phyloP scores from a whole-genome alignment of 2,113 vertebrate genomes.

The Trinectes maculatus region DNA sequence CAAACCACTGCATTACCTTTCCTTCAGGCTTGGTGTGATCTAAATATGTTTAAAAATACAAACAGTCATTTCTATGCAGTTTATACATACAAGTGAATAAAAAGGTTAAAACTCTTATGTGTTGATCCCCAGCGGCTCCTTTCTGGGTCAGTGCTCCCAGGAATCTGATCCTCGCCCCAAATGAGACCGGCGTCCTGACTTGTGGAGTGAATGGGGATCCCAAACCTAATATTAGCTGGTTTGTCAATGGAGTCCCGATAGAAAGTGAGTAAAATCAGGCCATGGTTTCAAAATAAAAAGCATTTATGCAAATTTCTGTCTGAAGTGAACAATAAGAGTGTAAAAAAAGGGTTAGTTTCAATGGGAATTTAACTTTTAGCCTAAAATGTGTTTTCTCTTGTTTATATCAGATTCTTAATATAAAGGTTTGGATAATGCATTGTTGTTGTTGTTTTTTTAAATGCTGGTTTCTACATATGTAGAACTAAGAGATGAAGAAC shows the following conservation, averaged over 20 bases:
- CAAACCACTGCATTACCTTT: too few species aligned
- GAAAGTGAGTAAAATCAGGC: constrained; percentile 84
- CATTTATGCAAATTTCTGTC: background rate
- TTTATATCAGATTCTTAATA: too few species aligned
- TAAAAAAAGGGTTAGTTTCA: too few species aligned
- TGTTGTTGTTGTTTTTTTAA: too few species aligned
- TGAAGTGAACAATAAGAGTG: background rate
- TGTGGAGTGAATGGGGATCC: constrained; percentile 92
- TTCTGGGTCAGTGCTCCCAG: constrained; percentile 94
- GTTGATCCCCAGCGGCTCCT: constrained; percentile 86
- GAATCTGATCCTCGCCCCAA: constrained; percentile 94
- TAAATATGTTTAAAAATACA: too few species aligned
- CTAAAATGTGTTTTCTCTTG: too few species aligned
- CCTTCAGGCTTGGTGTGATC: background rate
- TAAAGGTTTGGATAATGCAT: too few species aligned
- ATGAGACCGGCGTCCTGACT: constrained; percentile 89
- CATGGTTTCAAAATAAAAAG: background rate
- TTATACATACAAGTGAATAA: too few species aligned
- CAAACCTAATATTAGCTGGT: constrained; percentile 90
- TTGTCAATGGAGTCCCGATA: constrained; percentile 89
- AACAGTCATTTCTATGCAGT: too few species aligned
- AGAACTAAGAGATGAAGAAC: background rate
- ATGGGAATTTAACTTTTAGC: too few species aligned
- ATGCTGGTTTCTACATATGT: too few species aligned
- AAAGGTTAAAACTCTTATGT: too few species aligned